These are phyloP conservation scores for Caenorhabditis japonica DNA, from an alignment of 2,888 invertebrate genomes.

Conservation along the genomic window DNA sequence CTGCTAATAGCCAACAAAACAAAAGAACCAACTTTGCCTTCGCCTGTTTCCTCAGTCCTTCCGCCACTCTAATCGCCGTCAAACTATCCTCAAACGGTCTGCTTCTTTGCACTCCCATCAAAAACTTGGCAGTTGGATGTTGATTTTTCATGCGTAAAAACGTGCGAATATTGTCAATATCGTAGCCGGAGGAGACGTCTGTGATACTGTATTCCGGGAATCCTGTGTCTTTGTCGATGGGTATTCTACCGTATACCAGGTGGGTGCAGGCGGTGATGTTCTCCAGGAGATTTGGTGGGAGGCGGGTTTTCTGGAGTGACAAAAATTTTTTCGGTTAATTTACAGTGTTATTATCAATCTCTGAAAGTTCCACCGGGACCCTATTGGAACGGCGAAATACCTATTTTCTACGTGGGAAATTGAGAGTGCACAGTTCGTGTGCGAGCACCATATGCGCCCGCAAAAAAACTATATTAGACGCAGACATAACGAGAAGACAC, in stretches of 20 bases:
- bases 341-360: no score
- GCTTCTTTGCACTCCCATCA: conserved; percentile 32
- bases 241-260: conserved; percentile 32
- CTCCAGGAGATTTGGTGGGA: conserved; percentile 22
- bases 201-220: conserved; percentile 30
- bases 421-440: no score
- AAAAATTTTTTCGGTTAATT: no score
- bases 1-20: no score
- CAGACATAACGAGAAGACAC: no score
- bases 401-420: no score
- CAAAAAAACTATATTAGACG: no score
- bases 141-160: conserved; percentile 18
- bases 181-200: conserved; percentile 16
- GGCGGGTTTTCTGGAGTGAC: conserved; percentile 28
- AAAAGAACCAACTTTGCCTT: conserved; percentile 21
- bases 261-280: conserved; percentile 49
- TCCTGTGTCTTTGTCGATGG: conserved; percentile 23
- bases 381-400: no score
- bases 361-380: no score
- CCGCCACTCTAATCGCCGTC: conserved; percentile 17
- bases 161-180: conserved; percentile 33
- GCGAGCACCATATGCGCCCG: no score
- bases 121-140: conserved; percentile 41
- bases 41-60: conserved; percentile 6
- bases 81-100: conserved; percentile 16